Evolutionary conservation across 2,797 vertebrate genomes (phyloP).

Genomic region (Nyctibius grandis): DNA sequence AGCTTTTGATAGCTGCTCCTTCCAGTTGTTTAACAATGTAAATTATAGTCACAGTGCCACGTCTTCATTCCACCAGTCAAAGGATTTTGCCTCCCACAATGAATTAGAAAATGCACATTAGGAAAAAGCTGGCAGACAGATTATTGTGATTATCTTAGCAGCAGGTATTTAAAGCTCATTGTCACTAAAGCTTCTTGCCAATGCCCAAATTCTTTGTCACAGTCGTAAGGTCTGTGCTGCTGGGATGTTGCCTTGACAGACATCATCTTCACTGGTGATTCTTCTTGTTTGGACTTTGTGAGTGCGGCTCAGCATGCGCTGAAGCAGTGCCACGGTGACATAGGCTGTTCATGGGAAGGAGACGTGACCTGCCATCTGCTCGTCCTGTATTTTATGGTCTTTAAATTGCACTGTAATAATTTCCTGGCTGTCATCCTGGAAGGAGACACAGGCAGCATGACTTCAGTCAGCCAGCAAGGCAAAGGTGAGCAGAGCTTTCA

Average conservation of each 20-base stretch:
- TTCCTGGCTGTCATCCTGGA: constrained; percentile 57
- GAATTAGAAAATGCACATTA: constrained; percentile 61
- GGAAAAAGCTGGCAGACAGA: constrained; percentile 61
- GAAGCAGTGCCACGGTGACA: constrained; percentile 15
- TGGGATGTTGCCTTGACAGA: neutral
- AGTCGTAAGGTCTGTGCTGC: neutral
- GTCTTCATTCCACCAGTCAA: constrained; percentile 53
- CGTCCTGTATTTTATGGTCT: constrained; percentile 25
- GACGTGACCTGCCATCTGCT: constrained; percentile 63
- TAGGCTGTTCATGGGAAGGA: neutral
- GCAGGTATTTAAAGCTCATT: constrained; percentile 60
- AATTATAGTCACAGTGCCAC: constrained; percentile 47
- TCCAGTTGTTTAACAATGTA: constrained; percentile 44
- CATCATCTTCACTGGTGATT: neutral
- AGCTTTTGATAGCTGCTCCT: constrained; percentile 25
- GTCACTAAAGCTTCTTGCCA: constrained; percentile 42
- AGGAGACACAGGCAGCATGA: neutral
- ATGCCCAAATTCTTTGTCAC: constrained; percentile 29
- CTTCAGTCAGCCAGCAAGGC: constrained; percentile 25
- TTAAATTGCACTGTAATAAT: constrained; percentile 49
- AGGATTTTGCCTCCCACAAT: constrained; percentile 56
- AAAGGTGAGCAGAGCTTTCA: constrained; percentile 3
- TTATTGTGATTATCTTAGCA: constrained; percentile 64
- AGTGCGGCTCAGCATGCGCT: neutral
- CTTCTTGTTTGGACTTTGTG: neutral